These are phyloP conservation scores for Cryptotis parvus DNA, from an alignment of 2,113 vertebrate genomes.

Conservation along the genomic window DNA sequence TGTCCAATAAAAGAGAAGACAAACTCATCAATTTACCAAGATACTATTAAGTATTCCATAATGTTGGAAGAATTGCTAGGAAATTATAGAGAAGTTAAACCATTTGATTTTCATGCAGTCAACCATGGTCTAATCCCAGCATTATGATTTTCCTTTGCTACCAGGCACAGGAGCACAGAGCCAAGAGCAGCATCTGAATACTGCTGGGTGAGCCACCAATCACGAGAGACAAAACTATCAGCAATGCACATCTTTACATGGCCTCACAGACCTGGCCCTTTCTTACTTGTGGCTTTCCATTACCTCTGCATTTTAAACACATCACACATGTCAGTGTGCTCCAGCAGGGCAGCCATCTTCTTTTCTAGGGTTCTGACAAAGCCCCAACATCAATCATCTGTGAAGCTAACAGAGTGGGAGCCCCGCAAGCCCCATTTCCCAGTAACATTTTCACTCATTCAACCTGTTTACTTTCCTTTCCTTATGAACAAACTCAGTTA, in stretches of 20 bases:
- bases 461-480: neutral
- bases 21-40: neutral
- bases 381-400: neutral
- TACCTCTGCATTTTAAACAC: neutral
- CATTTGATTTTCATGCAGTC: no score
- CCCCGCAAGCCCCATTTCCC: neutral
- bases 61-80: no score
- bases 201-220: no score
- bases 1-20: neutral
- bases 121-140: no score
- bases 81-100: no score
- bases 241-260: neutral
- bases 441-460: slow-evolving; percentile 19
- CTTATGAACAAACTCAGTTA: neutral
- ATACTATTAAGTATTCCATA: neutral
- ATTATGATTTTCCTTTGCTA: no score
- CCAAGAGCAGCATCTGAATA: no score
- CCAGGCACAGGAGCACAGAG: no score
- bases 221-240: neutral
- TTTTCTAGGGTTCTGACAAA: neutral
- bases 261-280: neutral
- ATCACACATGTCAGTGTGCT: neutral
- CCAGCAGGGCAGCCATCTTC: neutral
- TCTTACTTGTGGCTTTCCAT: neutral
- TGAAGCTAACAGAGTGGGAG: neutral